Percentiles rank a stretch among this genome's conserved stretches.
phyloP scores from a whole-genome alignment of 2,888 invertebrate genomes.

The Erebia palarica region DNA sequence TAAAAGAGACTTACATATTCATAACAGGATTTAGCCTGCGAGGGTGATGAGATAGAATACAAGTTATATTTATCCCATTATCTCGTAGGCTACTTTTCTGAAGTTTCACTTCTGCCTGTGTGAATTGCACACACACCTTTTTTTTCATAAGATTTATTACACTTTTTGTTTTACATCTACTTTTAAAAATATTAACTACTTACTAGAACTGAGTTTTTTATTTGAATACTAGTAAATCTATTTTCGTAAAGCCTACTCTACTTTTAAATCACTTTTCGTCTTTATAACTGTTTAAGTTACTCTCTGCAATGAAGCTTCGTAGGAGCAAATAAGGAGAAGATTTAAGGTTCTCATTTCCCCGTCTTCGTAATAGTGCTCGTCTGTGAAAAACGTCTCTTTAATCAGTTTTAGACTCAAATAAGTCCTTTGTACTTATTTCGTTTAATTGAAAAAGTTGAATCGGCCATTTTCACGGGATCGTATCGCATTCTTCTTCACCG shows the following conservation, averaged over 20 bases:
- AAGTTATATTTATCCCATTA: no score
- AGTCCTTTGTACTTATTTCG: slow-evolving; percentile 44
- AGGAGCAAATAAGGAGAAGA: not conserved
- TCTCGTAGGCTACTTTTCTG: no score
- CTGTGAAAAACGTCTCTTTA: not conserved
- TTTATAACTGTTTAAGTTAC: not conserved
- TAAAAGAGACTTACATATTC: no score
- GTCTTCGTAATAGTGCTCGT: not conserved
- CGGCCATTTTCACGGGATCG: slow-evolving; percentile 67
- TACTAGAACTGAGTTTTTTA: not conserved
- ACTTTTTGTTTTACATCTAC: no score
- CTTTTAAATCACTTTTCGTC: not conserved
- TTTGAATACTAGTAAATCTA: not conserved
- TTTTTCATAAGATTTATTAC: no score
- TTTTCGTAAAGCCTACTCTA: not conserved
- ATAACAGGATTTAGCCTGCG: no score
- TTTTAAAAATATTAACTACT: not conserved
- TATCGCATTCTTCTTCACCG: slow-evolving; percentile 51
- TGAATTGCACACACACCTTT: no score
- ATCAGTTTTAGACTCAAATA: slow-evolving; percentile 44
- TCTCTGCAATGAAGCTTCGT: not conserved
- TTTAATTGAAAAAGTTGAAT: slow-evolving; percentile 65
- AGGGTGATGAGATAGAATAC: no score
- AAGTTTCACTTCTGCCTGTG: no score
- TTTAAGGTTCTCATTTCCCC: not conserved